Conservation (phyloP, 1,140 invertebrate species). For the Trypoxylus dichotomus region DNA sequence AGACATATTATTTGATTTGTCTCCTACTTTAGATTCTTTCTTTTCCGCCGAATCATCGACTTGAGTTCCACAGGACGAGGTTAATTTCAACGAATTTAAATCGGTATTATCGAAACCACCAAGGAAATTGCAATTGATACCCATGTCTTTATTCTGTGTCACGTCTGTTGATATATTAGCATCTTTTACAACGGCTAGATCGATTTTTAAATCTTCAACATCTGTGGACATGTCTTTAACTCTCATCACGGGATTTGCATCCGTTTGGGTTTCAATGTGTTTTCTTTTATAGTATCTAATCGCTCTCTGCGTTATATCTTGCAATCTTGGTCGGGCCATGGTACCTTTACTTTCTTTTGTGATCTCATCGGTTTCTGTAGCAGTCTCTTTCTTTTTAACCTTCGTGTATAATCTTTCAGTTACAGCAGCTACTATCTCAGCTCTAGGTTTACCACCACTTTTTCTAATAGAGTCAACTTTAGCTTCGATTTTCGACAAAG, state of each 20-base stretch:
- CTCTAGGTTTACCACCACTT: slow-evolving; percentile 49
- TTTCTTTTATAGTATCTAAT: slow-evolving; percentile 60
- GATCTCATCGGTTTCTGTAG: slow-evolving; percentile 51
- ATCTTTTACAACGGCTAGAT: slow-evolving; percentile 47
- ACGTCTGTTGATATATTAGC: slow-evolving; percentile 42
- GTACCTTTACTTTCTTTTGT: slow-evolving; percentile 31
- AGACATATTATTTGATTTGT: slow-evolving; percentile 37
- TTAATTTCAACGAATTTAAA: slow-evolving; percentile 46
- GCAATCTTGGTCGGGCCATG: slow-evolving; percentile 46
- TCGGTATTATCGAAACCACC: slow-evolving; percentile 36
- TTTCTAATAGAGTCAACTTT: slow-evolving; percentile 42
- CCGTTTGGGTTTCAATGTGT: slow-evolving; percentile 64
- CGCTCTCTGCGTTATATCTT: slow-evolving; percentile 60
- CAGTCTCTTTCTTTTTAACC: slow-evolving; percentile 61
- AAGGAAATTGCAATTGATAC: slow-evolving; percentile 30
- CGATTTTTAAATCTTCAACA: slow-evolving; percentile 57
- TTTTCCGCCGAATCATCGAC: slow-evolving; percentile 34
- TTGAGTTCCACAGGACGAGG: slow-evolving; percentile 53
- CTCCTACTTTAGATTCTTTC: not conserved
- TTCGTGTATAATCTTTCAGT: slow-evolving; percentile 67
- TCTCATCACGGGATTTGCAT: slow-evolving; percentile 54
- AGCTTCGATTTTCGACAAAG: slow-evolving; percentile 35
- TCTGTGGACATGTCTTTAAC: slow-evolving; percentile 62
- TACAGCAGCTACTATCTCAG: slow-evolving; percentile 70
- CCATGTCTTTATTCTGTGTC: slow-evolving; percentile 47